Percentiles rank a stretch among this genome's conserved stretches.
phyloP scores from a whole-genome alignment of 2,888 invertebrate species.

The Harpagoxenus sublaevis region DNA sequence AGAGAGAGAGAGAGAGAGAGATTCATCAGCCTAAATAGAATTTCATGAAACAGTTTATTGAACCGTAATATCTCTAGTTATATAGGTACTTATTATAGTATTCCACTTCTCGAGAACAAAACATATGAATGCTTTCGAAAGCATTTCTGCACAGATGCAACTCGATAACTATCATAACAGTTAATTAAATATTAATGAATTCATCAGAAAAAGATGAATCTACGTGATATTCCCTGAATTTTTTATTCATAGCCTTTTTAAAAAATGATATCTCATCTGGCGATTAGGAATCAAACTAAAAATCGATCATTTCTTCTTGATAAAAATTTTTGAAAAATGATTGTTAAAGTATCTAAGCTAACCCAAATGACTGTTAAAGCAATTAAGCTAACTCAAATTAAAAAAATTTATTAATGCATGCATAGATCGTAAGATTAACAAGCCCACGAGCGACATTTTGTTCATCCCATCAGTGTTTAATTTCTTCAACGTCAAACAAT shows the following conservation, averaged over 20 bases:
- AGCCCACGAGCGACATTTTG: not conserved
- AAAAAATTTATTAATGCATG: not conserved
- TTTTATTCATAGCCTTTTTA: not conserved
- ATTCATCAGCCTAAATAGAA: slow-evolving; percentile 57
- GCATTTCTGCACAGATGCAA: not conserved
- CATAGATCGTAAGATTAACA: not conserved
- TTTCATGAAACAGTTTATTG: slow-evolving; percentile 34
- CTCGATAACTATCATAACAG: not conserved
- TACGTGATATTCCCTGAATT: not conserved
- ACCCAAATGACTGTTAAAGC: not conserved
- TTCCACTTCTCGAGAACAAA: not conserved
- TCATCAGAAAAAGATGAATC: not conserved
- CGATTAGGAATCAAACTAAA: not conserved
- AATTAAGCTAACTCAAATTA: not conserved
- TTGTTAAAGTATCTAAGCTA: not conserved
- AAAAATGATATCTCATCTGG: not conserved
- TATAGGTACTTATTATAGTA: not conserved
- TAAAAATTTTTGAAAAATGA: not conserved
- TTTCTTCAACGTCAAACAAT: not conserved
- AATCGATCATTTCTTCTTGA: not conserved
- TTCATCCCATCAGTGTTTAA: not conserved
- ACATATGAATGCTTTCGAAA: not conserved
- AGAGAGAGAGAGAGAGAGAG: slow-evolving; percentile 48
- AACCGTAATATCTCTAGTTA: not conserved
- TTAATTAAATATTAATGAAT: not conserved